Evolutionary conservation across 2,797 vertebrate species (phyloP).

Genomic region (Manis crassicaudata): DNA sequence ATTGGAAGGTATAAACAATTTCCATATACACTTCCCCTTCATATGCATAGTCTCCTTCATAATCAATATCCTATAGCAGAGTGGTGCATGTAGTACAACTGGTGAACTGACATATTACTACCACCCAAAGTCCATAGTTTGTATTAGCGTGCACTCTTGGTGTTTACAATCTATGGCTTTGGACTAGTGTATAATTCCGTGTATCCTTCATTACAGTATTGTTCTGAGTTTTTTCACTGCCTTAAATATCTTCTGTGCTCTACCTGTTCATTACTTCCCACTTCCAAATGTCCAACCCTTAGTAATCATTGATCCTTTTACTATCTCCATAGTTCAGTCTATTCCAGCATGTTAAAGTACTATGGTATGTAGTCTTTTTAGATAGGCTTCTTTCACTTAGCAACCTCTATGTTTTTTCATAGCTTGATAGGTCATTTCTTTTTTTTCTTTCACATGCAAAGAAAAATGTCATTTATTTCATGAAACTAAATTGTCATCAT

Average conservation of each 20-base stretch:
- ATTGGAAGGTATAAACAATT: background rate
- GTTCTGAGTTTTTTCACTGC: background rate
- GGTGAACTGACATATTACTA: background rate
- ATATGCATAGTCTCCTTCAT: background rate
- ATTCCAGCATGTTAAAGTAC: background rate
- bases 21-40: too few species aligned
- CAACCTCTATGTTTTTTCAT: background rate
- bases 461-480: background rate
- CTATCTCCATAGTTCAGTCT: background rate
- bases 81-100: background rate
- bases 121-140: background rate
- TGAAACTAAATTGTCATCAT: background rate
- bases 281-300: background rate
- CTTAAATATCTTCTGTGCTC: background rate
- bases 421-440: background rate
- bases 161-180: background rate
- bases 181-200: background rate
- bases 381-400: background rate
- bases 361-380: background rate
- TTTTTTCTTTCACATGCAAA: background rate
- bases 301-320: background rate
- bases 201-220: background rate
- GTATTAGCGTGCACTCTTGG: background rate
- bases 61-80: background rate
- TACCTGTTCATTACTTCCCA: background rate